phyloP scores from a whole-genome alignment of 2,113 vertebrate species.

The Cepphus grylle region DNA sequence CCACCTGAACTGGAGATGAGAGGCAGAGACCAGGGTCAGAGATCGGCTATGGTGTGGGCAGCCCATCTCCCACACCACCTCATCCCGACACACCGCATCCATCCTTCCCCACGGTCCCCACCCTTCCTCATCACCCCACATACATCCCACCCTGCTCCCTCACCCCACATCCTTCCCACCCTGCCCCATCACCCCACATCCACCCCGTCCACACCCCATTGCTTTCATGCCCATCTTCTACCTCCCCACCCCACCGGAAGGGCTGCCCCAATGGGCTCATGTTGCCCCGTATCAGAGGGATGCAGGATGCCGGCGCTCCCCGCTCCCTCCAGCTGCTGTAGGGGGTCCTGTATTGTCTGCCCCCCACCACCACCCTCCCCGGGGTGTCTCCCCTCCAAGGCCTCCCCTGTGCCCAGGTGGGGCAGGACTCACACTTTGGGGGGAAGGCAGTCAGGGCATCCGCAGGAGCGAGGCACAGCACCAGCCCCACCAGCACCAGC shows the following conservation, averaged over 20 bases:
- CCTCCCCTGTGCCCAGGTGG: background rate
- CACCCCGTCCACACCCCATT: background rate
- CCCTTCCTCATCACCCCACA: background rate
- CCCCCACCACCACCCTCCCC: rapidly evolving
- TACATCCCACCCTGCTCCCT: background rate
- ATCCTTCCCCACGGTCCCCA: rapidly evolving
- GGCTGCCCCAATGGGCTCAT: rapidly evolving
- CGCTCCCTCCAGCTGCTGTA: background rate
- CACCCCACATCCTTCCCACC: background rate
- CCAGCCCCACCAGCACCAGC: background rate
- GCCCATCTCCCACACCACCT: rapidly evolving
- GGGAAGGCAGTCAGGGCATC: background rate
- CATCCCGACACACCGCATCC: background rate
- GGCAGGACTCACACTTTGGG: slow-evolving; percentile 12
- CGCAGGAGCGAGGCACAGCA: background rate
- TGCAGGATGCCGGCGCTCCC: too few relatives aligned
- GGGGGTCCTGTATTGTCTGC: background rate
- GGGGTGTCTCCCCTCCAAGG: background rate
- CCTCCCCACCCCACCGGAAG: too few relatives aligned
- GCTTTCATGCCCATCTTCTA: background rate
- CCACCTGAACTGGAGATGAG: slow-evolving; percentile 6
- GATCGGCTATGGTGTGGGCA: background rate
- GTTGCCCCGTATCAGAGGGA: rapidly evolving
- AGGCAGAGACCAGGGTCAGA: background rate
- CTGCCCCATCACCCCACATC: background rate